A percentile compares a stretch with the other conserved stretches of the same genome.
These are phyloP conservation scores for Aplysina aerophoba DNA, from an alignment of 37 sponge, comb jelly and placozoan species.

Conservation along the genomic window DNA sequence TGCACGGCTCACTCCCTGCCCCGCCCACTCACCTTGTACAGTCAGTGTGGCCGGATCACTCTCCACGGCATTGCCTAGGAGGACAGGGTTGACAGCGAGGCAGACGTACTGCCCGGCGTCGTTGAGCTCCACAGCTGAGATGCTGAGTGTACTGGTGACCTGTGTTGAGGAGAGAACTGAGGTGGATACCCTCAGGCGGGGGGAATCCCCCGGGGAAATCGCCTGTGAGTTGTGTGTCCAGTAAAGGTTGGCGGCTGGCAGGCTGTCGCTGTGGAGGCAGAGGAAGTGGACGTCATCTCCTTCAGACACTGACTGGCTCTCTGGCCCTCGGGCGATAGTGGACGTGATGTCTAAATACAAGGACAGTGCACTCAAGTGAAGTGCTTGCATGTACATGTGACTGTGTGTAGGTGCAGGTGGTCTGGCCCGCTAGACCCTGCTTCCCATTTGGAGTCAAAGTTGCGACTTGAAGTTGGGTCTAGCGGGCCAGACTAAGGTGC, in stretches of 20 bases:
- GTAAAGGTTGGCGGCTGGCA: conserved; percentile 58
- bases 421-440: too few relatives aligned
- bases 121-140: neutral
- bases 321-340: conserved; percentile 42
- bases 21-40: conserved; percentile 44
- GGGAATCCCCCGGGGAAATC: conserved; percentile 11
- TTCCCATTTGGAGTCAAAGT: too few relatives aligned
- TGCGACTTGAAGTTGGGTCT: too few relatives aligned
- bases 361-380: too few relatives aligned
- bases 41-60: conserved; percentile 44
- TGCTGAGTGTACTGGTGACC: conserved; percentile 53
- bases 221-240: conserved; percentile 49
- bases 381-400: too few relatives aligned
- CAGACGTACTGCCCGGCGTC: conserved; percentile 58
- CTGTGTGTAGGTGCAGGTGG: too few relatives aligned
- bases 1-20: too few relatives aligned
- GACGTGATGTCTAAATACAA: conserved; percentile 31
- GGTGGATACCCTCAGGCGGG: conserved; percentile 23
- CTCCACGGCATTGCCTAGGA: conserved; percentile 31
- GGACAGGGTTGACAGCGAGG: conserved; percentile 48
- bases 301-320: conserved; percentile 42
- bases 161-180: conserved; percentile 29
- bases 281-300: conserved; percentile 41
- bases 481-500: too few relatives aligned
- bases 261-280: conserved; percentile 67